A percentile compares a stretch with the other conserved stretches of the same genome.
These are phyloP conservation scores for Dicaeum eximium DNA, from an alignment of 2,113 vertebrate genomes.

Conservation along the genomic window DNA sequence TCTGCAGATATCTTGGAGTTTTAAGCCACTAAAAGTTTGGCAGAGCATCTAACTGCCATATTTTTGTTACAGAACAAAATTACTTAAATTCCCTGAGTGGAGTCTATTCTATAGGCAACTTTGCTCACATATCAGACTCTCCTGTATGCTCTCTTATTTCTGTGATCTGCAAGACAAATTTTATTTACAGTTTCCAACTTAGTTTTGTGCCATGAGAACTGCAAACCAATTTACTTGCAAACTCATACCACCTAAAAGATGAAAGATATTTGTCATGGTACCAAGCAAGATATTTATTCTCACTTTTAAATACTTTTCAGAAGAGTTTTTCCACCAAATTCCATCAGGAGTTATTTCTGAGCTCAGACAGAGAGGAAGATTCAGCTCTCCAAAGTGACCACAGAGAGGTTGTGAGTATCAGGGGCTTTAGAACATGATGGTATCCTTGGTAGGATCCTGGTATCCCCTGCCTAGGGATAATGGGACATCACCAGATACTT, in stretches of 20 bases:
- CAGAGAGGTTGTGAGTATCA: neutral
- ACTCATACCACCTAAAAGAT: neutral
- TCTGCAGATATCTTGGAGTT: neutral
- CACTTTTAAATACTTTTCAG: neutral
- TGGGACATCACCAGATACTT: accelerated
- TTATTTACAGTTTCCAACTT: neutral
- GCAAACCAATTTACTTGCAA: neutral
- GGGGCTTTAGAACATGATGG: neutral
- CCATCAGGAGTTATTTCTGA: neutral
- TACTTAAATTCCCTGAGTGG: neutral
- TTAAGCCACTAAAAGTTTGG: neutral
- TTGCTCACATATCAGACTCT: neutral
- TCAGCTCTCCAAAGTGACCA: neutral
- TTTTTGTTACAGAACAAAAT: neutral
- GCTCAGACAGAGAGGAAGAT: neutral
- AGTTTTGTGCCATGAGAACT: neutral
- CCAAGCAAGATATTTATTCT: neutral
- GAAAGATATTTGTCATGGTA: neutral
- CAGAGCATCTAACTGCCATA: neutral
- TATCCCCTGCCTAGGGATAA: neutral
- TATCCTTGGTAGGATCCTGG: neutral
- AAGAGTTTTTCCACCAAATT: neutral
- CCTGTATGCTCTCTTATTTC: neutral
- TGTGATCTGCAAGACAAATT: neutral
- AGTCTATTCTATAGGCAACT: neutral